phyloP scores from a whole-genome alignment of 2,888 invertebrate species.

The Helleia helle region DNA sequence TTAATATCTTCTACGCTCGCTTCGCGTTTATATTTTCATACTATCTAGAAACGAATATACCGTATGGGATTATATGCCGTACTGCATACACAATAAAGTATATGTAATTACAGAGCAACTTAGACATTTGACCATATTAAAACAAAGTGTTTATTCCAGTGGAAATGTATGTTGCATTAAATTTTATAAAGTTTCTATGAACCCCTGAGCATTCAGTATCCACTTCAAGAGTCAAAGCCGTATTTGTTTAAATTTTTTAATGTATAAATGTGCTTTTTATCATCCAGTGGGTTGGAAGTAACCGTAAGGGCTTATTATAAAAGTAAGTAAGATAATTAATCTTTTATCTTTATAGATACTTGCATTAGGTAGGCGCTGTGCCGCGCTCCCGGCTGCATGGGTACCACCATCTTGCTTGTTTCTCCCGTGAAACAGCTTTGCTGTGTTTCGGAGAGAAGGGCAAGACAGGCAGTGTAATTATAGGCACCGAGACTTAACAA shows the following conservation, averaged over 20 bases:
- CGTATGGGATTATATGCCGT: not conserved
- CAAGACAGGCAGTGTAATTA: too few relatives aligned
- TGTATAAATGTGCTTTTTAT: not conserved
- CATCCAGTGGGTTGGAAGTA: conserved; percentile 1
- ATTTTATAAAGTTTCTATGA: conserved; percentile 6
- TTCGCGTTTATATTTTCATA: not conserved
- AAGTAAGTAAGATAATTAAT: not conserved
- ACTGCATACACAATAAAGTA: not conserved
- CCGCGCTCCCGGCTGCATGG: too few relatives aligned
- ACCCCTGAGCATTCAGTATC: not conserved
- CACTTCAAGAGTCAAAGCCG: not conserved
- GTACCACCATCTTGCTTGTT: too few relatives aligned
- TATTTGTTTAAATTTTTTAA: conserved; percentile 2
- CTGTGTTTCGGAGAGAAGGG: too few relatives aligned
- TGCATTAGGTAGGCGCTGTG: too few relatives aligned
- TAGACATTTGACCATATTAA: not conserved
- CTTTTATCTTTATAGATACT: too few relatives aligned
- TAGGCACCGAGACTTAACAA: too few relatives aligned
- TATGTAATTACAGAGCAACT: not conserved
- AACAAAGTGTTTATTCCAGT: conserved; percentile 6
- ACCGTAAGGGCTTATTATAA: not conserved
- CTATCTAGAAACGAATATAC: not conserved
- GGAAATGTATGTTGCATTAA: conserved; percentile 2
- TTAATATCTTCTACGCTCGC: not conserved
- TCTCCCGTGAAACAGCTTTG: too few relatives aligned